Conservation (phyloP, 2,888 invertebrate genomes). For the Hemaris fuciformis region DNA sequence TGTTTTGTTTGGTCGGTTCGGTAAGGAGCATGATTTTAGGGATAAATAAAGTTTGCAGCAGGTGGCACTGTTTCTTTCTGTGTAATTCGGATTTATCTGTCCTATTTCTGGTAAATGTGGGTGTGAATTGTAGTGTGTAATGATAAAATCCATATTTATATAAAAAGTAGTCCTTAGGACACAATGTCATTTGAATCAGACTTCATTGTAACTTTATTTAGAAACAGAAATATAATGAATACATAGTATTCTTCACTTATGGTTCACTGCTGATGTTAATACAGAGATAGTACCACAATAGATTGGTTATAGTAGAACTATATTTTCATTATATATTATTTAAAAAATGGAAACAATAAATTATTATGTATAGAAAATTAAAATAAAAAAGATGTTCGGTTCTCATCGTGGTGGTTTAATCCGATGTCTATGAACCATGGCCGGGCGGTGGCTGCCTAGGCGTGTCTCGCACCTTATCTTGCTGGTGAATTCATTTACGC, state of each 20-base stretch:
- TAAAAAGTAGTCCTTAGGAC: constrained; percentile 51
- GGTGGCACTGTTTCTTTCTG: not conserved
- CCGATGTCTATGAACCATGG: constrained; percentile 51
- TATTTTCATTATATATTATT: constrained; percentile 79
- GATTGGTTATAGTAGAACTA: constrained; percentile 74
- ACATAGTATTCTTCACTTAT: constrained; percentile 64
- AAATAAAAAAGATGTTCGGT: constrained; percentile 66
- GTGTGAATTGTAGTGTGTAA: constrained; percentile 44
- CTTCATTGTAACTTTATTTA: constrained; percentile 67
- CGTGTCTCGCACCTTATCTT: constrained; percentile 27
- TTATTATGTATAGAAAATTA: constrained; percentile 71
- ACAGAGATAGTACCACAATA: constrained; percentile 60
- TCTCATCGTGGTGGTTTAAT: constrained; percentile 58
- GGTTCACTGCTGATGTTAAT: constrained; percentile 20
- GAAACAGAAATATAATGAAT: constrained; percentile 62
- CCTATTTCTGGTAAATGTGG: constrained; percentile 10
- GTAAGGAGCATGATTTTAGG: too few relatives aligned
- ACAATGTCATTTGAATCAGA: constrained; percentile 66
- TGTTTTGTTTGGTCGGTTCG: too few relatives aligned
- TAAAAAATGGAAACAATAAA: constrained; percentile 80
- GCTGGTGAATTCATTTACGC: constrained; percentile 49
- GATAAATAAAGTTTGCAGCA: too few relatives aligned
- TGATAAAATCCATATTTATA: constrained; percentile 58
- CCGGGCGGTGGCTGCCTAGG: constrained; percentile 45
- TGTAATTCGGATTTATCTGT: not conserved